Base-by-base conservation (phyloP, 2,113 vertebrate species). In the Toxostoma redivivum region DNA sequence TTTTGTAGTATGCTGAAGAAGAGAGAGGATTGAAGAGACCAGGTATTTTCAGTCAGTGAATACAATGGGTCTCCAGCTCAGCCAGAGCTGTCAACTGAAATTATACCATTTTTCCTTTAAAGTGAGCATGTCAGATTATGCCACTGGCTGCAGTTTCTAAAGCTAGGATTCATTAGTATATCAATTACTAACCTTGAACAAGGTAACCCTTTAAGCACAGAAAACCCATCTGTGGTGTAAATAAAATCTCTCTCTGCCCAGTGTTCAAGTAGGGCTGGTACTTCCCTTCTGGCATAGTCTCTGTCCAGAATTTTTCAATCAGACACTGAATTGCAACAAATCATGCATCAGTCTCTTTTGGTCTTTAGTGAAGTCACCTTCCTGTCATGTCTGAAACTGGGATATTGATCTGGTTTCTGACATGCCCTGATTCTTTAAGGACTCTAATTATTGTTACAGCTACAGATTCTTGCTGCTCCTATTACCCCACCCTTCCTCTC, bases 31-130 rank as follows among this genome's bases (percentile, higher is more conserved):
- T 50, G 56, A 88, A 92, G 44, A 65, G 47, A 62, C 5, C 33
- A 66, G 38, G 65, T 91, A 84, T 74, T 86, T 91, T 86, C 77
- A 79, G 81, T 67, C 35, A 54, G 19, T 71, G 51, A 91, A 64
- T 67, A 70, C 38, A 91, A 62, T 54, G 33, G 18, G 16, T 60
- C 19, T 81, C 40, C 42, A 54, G n/a, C 47, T 69, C 80, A 92
- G 37, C 12, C 27, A 81, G 47, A 74, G 30, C 33, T 81, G 21
- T 73, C 86, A 64, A 27, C 9, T 86, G 48, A 89, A 91, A 92
- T 80, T 7, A 16, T 40, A 30, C 23, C 40, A 37, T 33, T 64
- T 91, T 88, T 83, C 50, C 25, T 81, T 92, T 45, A 65, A 82
- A 83, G n/a, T 33, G 18, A 54, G 10, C 22, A 7, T 35, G 33